Evolutionary conservation across 2,113 vertebrate species (phyloP), one percentile per base, ranked within the genome.

Genomic region (Lophotis ruficrista): DNA sequence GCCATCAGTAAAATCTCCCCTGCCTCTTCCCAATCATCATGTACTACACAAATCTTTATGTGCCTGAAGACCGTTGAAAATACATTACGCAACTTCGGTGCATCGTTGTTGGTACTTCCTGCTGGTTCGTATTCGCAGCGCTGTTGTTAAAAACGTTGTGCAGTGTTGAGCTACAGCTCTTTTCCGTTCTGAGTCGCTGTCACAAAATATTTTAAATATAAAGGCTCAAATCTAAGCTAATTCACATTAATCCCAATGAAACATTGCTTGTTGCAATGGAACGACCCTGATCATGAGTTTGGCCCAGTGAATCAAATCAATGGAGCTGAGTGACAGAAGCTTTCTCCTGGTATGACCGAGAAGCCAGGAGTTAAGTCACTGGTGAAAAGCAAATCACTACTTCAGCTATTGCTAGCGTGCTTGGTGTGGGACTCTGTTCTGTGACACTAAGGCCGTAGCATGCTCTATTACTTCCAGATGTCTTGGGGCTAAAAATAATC

Each of bases 381-480:
- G 19, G 50, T 60, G 37, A 33, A 81, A 87, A 91, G 27, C 43
- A 68, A 70, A 35, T 89, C 69, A 24, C 30, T 48, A 17, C 57
- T 80, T 92, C 62, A 65, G 19, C n/a, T 86, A 5, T 54, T 92
- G 85, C 62, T 83, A 48, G 68, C 4, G 2, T 76, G 37, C 18
- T 8, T 35, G 9, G 21, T 75, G 38, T 78, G 48, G 24, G 62
- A 47, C 47, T 82, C 23, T 81, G 62, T n/a, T 72, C 24, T 35
- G n/a, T 54, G 51, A 41, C 35, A 65, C 6, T 38, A 47, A 80
- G 72, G 58, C 68, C 30, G 47, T 45, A 66, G 62, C 53, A 57
- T 43, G 68, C 57, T 87, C 47, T 94, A 28, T 80, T 90, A 76
- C 37, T 92, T 92, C 78, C 62, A 92, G 62, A 77, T 92, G 78